Percentiles rank a stretch among this genome's conserved stretches.
These are phyloP conservation scores for Proteles cristata DNA, from an alignment of 2,113 vertebrate genomes.

Conservation along the genomic window DNA sequence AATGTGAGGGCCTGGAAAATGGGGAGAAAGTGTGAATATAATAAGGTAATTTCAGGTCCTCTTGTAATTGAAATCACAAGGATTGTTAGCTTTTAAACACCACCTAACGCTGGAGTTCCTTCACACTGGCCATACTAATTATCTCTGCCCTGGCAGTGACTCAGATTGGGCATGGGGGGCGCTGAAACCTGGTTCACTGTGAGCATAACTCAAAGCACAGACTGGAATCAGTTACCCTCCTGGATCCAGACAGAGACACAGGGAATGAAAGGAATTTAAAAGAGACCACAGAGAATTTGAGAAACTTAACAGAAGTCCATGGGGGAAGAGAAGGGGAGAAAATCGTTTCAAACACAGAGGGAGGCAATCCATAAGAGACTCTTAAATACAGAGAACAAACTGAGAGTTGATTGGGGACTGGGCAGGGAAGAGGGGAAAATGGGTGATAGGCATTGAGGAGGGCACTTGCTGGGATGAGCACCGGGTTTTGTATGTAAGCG, in stretches of 20 bases:
- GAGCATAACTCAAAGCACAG: background rate
- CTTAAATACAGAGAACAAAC: too few relatives aligned
- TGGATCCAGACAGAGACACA: background rate
- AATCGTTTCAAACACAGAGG: too few relatives aligned
- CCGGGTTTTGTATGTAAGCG: too few relatives aligned
- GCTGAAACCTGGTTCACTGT: background rate
- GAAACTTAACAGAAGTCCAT: too few relatives aligned
- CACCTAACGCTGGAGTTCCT: background rate
- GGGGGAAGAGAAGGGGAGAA: too few relatives aligned
- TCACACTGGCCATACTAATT: background rate
- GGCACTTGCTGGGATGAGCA: too few relatives aligned
- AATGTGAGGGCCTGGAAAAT: background rate
- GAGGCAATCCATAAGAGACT: too few relatives aligned
- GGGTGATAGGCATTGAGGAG: too few relatives aligned
- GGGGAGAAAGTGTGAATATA: background rate
- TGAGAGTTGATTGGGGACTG: too few relatives aligned
- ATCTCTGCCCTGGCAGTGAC: accelerated
- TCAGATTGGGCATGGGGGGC: accelerated
- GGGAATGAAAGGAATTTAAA: background rate
- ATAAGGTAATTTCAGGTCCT: background rate
- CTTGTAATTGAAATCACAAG: background rate
- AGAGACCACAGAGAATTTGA: background rate
- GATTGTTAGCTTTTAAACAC: background rate
- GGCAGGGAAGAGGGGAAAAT: too few relatives aligned
- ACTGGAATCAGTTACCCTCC: background rate